A percentile compares a stretch with the other conserved stretches of the same genome.
phyloP scores from a whole-genome alignment of 2,797 vertebrate genomes.

The Meriones psammophilus region DNA sequence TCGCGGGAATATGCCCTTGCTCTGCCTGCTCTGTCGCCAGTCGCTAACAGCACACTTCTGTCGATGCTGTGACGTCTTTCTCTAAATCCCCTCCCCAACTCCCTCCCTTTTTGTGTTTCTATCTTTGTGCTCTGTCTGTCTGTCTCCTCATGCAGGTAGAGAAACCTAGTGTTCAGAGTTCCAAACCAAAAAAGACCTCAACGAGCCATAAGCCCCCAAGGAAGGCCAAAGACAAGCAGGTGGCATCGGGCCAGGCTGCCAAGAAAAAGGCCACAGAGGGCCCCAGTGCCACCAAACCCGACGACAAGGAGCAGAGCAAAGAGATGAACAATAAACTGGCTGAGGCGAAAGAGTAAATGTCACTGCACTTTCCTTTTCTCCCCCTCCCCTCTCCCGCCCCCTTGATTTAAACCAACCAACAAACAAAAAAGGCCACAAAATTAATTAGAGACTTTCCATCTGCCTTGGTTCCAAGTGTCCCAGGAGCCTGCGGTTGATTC shows the following conservation, averaged over 20 bases:
- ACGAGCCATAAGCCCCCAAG: conserved; percentile 93
- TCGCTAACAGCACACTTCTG: background rate
- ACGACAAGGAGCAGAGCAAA: conserved; percentile 98
- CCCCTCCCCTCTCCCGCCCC: background rate
- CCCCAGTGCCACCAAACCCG: conserved; percentile 88
- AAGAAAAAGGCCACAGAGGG: conserved; percentile 95
- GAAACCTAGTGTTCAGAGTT: conserved; percentile 92
- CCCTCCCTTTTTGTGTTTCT: conserved; percentile 82
- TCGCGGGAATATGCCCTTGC: background rate
- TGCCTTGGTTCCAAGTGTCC: conserved; percentile 87
- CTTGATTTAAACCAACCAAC: conserved; percentile 74
- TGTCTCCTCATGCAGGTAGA: conserved; percentile 92
- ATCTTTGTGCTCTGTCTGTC: conserved; percentile 81
- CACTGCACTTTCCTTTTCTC: conserved; percentile 92
- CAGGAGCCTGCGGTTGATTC: conserved; percentile 85
- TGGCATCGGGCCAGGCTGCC: conserved; percentile 89
- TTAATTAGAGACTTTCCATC: conserved; percentile 93
- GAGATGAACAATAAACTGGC: conserved; percentile 99
- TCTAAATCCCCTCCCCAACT: conserved; percentile 82
- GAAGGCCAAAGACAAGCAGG: conserved; percentile 98
- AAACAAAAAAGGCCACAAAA: conserved; percentile 95
- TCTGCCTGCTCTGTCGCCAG: background rate
- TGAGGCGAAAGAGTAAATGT: conserved; percentile 99
- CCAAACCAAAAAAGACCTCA: conserved; percentile 96
- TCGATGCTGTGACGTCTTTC: conserved; percentile 62